Evolutionary conservation across 2,888 invertebrate species (phyloP).

Genomic region (Meghimatium bilineatum): DNA sequence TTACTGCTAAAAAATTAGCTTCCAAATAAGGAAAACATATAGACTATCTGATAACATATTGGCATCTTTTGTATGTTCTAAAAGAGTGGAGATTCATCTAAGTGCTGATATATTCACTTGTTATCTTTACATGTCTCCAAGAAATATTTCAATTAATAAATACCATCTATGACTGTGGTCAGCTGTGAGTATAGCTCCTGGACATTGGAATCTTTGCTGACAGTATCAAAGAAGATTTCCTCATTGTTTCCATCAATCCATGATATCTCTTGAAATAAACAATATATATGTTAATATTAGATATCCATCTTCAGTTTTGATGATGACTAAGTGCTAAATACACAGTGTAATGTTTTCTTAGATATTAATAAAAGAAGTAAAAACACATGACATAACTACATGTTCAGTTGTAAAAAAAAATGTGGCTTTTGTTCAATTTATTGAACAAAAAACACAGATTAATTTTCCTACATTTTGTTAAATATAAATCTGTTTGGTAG

Average conservation of each 20-base stretch:
- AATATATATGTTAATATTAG: neutral
- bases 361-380: too few species aligned
- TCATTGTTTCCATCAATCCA: conserved; percentile 68
- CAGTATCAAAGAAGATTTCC: conserved; percentile 65
- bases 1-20: too few species aligned
- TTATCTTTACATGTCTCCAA: neutral
- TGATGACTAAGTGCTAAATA: too few species aligned
- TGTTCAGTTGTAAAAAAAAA: too few species aligned
- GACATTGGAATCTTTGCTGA: conserved; percentile 68
- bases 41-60: neutral
- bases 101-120: neutral
- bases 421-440: too few species aligned
- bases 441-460: too few species aligned
- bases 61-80: neutral
- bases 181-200: conserved; percentile 67
- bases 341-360: too few species aligned
- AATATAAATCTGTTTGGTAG: too few species aligned
- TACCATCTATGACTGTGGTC: conserved; percentile 67
- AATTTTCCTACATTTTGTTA: too few species aligned
- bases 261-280: conserved; percentile 62
- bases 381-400: too few species aligned
- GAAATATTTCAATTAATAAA: neutral
- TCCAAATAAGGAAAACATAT: too few species aligned
- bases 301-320: too few species aligned
- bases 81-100: neutral